Base-by-base conservation (phyloP, 2,113 vertebrate species). In the Mugil cephalus region DNA sequence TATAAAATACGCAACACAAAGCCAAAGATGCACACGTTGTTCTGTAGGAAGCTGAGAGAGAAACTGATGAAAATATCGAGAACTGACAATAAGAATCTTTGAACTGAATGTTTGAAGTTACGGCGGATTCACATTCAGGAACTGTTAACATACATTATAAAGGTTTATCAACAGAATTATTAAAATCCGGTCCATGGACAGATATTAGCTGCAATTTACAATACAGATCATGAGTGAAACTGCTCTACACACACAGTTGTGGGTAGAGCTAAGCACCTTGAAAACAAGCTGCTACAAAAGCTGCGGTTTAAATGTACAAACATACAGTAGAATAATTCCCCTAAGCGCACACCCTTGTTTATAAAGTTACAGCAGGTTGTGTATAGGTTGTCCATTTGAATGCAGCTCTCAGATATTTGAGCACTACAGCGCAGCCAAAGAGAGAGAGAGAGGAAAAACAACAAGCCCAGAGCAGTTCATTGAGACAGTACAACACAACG, bases 381-480 rank as follows among this genome's bases (percentile, higher is more conserved):
- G 42, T 53, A 38, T 36, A 45, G 10, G 43, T 34, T 73, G n/a
- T 71, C 47, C 52, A 47, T n/a, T 42, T 51, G 8, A 67, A 63
- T 40, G 15, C 48, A 55, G 61, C 60, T 79, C 74, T 79, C 59
- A 67, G 17, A 59, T 64, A 64, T 70, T 19, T 4, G 8, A 52
- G 46, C 38, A 61, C 52, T 46, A 50, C 50, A 56, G 34, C 10
- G 11, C 19, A 43, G 38, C 39, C n/a, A n/a, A n/a, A n/a, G n/a
- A n/a, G n/a, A 54, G 11, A 45, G 52, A 48, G 61, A 2, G 18
- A 79, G 75, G n/a, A 66, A 46, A 70, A 72, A 70, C 63, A 85
- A 82, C 73, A 75, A 82, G 72, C 84, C 76, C 56, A 54, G 45
- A 78, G 79, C 72, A 30, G 24, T 74, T 67, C 39, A 68, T 8